These are phyloP conservation scores for Eristalis tenax DNA, from an alignment of 2,888 invertebrate genomes.

Conservation along the genomic window DNA sequence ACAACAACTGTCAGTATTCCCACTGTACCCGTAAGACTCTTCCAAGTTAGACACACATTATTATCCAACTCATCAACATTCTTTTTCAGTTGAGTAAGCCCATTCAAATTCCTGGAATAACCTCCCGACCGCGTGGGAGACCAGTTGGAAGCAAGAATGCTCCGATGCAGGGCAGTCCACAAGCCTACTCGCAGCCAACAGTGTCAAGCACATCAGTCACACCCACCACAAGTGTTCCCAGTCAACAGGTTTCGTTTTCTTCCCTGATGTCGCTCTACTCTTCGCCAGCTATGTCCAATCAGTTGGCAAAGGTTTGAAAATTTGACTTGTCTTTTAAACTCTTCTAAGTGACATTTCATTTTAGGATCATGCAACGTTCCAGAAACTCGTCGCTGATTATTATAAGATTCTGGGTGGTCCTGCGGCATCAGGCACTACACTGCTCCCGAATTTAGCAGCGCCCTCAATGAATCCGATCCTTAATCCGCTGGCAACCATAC, in stretches of 20 bases:
- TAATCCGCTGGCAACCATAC: slow-evolving; percentile 65
- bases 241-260: slow-evolving; percentile 55
- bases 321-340: background rate
- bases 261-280: slow-evolving; percentile 73
- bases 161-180: slow-evolving; percentile 17
- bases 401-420: slow-evolving; percentile 73
- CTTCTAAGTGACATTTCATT: background rate
- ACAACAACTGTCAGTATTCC: background rate
- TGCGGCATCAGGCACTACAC: slow-evolving; percentile 41
- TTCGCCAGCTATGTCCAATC: slow-evolving; percentile 61
- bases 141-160: slow-evolving; percentile 73
- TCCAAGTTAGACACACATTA: background rate
- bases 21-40: slow-evolving; percentile 10
- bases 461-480: slow-evolving; percentile 56
- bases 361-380: slow-evolving; percentile 72
- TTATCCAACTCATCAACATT: background rate
- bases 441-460: slow-evolving; percentile 60
- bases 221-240: slow-evolving; percentile 62
- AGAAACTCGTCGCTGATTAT: slow-evolving; percentile 74
- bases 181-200: slow-evolving; percentile 34
- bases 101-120: slow-evolving; percentile 74
- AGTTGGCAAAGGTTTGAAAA: slow-evolving; percentile 60
- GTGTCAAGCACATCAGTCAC: slow-evolving; percentile 47
- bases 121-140: slow-evolving; percentile 73
- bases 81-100: slow-evolving; percentile 71